A percentile compares a stretch with the other conserved stretches of the same genome.
Conservation (phyloP, 2,797 vertebrate species). For the Potorous gilbertii region DNA sequence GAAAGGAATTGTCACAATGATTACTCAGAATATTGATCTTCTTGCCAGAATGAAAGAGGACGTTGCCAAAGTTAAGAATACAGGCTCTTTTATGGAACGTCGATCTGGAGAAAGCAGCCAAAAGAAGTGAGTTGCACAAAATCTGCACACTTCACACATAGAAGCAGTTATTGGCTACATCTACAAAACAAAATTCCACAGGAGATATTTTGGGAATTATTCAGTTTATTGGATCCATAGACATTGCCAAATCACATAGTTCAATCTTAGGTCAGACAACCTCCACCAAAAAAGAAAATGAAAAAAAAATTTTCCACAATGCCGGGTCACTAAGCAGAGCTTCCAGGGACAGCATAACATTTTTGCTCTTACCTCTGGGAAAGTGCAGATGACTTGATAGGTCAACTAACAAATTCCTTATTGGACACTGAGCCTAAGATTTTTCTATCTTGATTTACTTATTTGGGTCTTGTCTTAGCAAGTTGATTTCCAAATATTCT, state of each 20-base stretch:
- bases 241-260: slow-evolving; percentile 15
- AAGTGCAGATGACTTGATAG: background rate
- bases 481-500: slow-evolving; percentile 4
- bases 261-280: background rate
- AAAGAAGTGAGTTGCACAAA: background rate
- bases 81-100: background rate
- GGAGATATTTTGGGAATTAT: background rate
- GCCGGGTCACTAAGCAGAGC: background rate
- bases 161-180: background rate
- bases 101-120: background rate
- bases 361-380: background rate
- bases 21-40: background rate
- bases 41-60: background rate
- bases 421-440: background rate
- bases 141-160: background rate
- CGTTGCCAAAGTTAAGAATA: background rate
- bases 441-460: background rate
- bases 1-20: background rate
- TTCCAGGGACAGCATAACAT: background rate
- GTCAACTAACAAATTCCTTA: background rate
- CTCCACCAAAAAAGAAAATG: background rate
- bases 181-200: background rate
- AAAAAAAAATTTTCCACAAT: background rate
- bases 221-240: background rate
- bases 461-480: background rate